phyloP scores from a whole-genome alignment of 2,797 vertebrate genomes.

The Eurystomus glaucurus region DNA sequence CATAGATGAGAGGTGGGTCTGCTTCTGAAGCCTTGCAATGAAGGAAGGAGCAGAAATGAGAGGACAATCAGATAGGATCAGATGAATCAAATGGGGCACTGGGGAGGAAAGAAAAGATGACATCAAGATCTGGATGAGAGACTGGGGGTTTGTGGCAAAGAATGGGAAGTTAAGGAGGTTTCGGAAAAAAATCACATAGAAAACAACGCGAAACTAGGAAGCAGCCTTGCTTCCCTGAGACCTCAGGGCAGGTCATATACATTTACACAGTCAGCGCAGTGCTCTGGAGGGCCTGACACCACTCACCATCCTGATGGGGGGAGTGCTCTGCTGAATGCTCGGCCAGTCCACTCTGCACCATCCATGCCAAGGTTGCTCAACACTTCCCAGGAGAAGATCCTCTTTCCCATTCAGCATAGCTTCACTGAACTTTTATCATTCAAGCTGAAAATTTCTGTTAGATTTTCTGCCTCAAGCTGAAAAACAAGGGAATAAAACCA shows the following conservation, averaged over 20 bases:
- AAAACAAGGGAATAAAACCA: neutral
- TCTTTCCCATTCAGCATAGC: neutral
- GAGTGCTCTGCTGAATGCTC: neutral
- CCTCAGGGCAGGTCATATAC: neutral
- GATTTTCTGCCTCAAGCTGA: slow-evolving; percentile 11
- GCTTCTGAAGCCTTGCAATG: neutral
- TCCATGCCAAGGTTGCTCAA: neutral
- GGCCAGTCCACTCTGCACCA: neutral
- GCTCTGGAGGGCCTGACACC: neutral
- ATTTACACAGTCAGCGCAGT: neutral
- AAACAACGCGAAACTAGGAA: neutral
- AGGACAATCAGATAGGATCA: neutral
- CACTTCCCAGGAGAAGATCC: neutral
- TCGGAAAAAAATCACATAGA: neutral
- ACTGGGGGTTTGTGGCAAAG: neutral
- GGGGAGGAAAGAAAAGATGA: neutral
- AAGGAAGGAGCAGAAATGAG: neutral
- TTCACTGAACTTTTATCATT: neutral
- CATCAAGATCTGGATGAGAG: neutral
- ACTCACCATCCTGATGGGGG: fast-evolving
- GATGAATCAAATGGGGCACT: neutral
- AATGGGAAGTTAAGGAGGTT: neutral
- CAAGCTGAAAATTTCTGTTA: neutral
- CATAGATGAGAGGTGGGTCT: neutral
- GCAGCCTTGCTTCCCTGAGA: neutral